Conservation (phyloP, 2,113 vertebrate genomes). For the Solea senegalensis region DNA sequence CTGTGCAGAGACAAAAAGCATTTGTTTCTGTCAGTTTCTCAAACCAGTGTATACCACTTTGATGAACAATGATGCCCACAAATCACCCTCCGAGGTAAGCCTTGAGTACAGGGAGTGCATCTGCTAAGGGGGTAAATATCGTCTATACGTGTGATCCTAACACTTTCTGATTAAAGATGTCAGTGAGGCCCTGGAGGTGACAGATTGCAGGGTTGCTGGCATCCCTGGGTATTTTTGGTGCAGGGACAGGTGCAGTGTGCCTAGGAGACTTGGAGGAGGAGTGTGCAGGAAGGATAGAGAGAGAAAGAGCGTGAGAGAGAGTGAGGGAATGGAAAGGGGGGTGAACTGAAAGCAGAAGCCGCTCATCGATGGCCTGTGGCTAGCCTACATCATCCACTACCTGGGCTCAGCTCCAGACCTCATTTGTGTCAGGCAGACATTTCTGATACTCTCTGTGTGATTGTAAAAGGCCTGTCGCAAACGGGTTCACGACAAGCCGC, state of each 20-base stretch:
- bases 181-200: constrained; percentile 77
- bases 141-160: constrained; percentile 71
- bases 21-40: constrained; percentile 52
- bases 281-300: constrained; percentile 26
- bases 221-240: constrained; percentile 78
- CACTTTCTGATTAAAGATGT: constrained; percentile 81
- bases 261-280: constrained; percentile 68
- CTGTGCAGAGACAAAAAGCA: constrained; percentile 54
- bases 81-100: constrained; percentile 59
- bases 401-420: constrained; percentile 67
- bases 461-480: constrained; percentile 59
- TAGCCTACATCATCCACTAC: constrained; percentile 54
- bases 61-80: constrained; percentile 49
- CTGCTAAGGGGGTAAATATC: constrained; percentile 75
- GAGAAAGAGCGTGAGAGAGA: not conserved
- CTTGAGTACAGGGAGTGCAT: constrained; percentile 57
- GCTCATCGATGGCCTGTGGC: constrained; percentile 69
- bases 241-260: constrained; percentile 78
- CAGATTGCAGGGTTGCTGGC: constrained; percentile 76
- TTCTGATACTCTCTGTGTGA: constrained; percentile 67
- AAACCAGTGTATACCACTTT: constrained; percentile 48
- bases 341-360: constrained; percentile 52
- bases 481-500: constrained; percentile 51
- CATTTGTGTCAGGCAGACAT: constrained; percentile 69
- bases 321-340: constrained; percentile 47